Base-by-base conservation (phyloP, 2,888 invertebrate genomes). In the Stramonita haemastoma region DNA sequence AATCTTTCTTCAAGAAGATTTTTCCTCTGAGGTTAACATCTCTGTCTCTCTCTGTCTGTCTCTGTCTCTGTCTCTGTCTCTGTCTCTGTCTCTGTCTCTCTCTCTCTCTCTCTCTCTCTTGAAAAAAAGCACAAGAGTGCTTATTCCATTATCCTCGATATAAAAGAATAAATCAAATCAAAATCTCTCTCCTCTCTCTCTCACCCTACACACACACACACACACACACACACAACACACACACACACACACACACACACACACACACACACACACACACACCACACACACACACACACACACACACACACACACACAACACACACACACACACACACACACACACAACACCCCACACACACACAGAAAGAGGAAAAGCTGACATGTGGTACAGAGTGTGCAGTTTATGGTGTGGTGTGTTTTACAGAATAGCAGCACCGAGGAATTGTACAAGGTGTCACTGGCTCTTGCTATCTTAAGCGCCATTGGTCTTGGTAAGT, bases 361-460 rank as follows among this genome's bases (percentile, higher is more conserved):
- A 46, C 46, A 46, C 46, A 46, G 4, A 46, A 2, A 46, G 46
- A 46, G 46, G 8, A 46, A 46, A 46, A 46, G 46, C 8, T 46
- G 46, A 8, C 46, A 46, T 46, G 46, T 8, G 2, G 46, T 46
- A 46, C 4, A 5, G 46, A 46, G 46, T 46, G 46, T 46, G 8
- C n/a, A n/a, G n/a, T n/a, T n/a, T n/a, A n/a, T n/a, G n/a, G n/a
- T n/a, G n/a, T n/a, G 46, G 8, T 46, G 8, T 46, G 22, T 13
- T 83, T 91, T 92, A 46, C 91, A 94, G 94, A 90, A 90, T 83
- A 91, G 86, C 26, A 92, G 90, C 29, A 94, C 94, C 57, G 90
- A 86, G 77, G 93, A 91, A 26, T 90, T 94, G 26, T 94, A 94
- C 85, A 92, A 91, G 57, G 90, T 93, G 29, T 94, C 93, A 13